Evolutionary conservation across 2,113 vertebrate genomes (phyloP), one percentile per base, ranked within the genome.

Genomic region (Apodemus sylvaticus): DNA sequence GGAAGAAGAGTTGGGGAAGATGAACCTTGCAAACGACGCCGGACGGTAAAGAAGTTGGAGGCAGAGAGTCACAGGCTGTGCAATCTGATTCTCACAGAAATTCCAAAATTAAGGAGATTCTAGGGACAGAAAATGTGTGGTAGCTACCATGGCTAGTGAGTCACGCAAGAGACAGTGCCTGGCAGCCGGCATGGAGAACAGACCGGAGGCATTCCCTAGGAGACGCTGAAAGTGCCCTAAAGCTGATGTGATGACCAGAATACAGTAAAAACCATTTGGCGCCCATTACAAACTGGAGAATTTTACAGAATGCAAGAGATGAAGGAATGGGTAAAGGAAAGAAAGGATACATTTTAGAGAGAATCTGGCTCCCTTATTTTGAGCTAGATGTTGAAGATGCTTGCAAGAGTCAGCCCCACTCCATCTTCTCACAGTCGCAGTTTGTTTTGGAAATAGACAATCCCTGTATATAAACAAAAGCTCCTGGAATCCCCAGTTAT

Each of bases 201-300:
- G 20, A 3, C 79, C 14, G 22, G 55, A 60, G 36, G 12, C 36
- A 16, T 31, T 17, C 20, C 83, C 86, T 53, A 10, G 4, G 36
- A 36, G 16, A 1, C 1, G 42, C 31, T 4, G 36, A 16, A 70
- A 48, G 14, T 0, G 2, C 7, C 6, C 66, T 29, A 3, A 36
- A 64, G 31, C 7, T 14, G 26, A 20, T 5, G 3, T 7, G 60
- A 39, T n/a, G 4, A 48, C 17, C 26, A 20, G 3, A 24, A 20
- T 3, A 31, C 1, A 36, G n/a, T 1, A 51, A 6, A 0, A 9
- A 0, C 1, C 13, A 1, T 0, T 10, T 1, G 3, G 2, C 26
- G 8, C 3, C 10, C 51, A 11, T 1, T n/a, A 16, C 39, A 74
- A 62, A n/a, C 16, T 3, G 4, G 12, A 12, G 9, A 29, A 8